Percentiles rank a stretch among this genome's conserved stretches.
Conservation (phyloP, 2,113 vertebrate species). For the Pangasianodon gigas region DNA sequence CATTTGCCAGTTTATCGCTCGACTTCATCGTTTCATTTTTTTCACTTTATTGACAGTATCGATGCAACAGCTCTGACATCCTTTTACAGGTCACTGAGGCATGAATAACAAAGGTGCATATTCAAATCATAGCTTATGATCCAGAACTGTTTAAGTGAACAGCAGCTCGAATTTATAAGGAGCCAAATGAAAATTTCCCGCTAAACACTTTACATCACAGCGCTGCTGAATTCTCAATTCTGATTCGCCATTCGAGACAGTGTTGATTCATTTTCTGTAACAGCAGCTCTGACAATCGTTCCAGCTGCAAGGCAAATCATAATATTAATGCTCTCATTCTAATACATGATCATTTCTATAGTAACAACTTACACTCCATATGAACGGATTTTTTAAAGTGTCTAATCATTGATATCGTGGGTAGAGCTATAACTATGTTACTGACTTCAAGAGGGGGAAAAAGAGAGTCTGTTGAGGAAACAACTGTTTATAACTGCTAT, state of each 20-base stretch:
- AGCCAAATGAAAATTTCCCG: not conserved
- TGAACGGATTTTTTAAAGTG: not conserved
- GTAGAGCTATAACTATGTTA: too few species aligned
- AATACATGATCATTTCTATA: not conserved
- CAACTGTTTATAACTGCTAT: not conserved
- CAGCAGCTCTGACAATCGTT: not conserved
- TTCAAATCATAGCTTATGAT: not conserved
- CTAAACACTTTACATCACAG: not conserved
- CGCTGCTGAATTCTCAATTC: not conserved
- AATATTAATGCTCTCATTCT: not conserved
- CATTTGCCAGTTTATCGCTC: not conserved
- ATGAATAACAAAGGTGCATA: not conserved
- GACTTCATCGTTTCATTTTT: not conserved
- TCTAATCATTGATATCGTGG: not conserved
- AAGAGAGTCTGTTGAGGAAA: not conserved
- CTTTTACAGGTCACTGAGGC: not conserved
- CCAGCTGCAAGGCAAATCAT: not conserved
- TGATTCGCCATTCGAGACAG: not conserved
- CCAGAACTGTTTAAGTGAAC: not conserved
- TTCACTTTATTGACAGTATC: not conserved
- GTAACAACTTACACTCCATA: not conserved
- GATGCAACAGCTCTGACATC: not conserved
- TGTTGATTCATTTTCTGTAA: not conserved
- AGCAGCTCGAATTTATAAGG: not conserved
- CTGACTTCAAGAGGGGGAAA: not conserved